These are phyloP conservation scores for Momotus momota DNA, from an alignment of 2,797 vertebrate species.

Conservation along the genomic window DNA sequence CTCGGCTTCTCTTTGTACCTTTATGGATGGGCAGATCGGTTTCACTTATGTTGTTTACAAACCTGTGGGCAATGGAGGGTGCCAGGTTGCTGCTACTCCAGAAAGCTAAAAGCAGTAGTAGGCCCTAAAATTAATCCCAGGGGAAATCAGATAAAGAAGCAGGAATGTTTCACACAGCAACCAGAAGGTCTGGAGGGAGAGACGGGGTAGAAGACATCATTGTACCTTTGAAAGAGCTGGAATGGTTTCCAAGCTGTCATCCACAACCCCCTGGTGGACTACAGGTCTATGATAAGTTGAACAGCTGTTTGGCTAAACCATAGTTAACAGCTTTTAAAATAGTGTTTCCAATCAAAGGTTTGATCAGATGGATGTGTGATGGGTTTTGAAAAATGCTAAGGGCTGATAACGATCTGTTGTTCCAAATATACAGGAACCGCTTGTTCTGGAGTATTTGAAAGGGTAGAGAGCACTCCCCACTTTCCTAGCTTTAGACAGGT, in stretches of 20 bases:
- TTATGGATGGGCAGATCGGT: neutral
- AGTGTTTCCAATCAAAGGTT: neutral
- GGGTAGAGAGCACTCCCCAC: neutral
- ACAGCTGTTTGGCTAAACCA: neutral
- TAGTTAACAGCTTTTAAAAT: neutral
- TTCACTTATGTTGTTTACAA: neutral
- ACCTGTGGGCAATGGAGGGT: neutral
- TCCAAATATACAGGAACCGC: neutral
- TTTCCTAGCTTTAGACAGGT: neutral
- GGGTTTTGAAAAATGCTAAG: neutral
- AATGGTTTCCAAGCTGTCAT: neutral
- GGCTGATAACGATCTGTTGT: neutral
- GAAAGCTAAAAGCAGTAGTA: neutral
- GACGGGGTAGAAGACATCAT: neutral
- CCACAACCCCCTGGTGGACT: neutral
- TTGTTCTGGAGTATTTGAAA: neutral
- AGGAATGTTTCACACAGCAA: neutral
- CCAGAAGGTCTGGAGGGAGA: neutral
- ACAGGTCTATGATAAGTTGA: neutral
- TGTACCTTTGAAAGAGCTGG: conserved; percentile 13
- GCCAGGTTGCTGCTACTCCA: neutral
- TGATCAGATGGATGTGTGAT: neutral
- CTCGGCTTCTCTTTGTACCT: neutral
- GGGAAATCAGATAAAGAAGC: neutral
- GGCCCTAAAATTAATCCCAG: neutral